Evolutionary conservation across 2,888 invertebrate genomes (phyloP).

Genomic region (Subacronicta megacephala): DNA sequence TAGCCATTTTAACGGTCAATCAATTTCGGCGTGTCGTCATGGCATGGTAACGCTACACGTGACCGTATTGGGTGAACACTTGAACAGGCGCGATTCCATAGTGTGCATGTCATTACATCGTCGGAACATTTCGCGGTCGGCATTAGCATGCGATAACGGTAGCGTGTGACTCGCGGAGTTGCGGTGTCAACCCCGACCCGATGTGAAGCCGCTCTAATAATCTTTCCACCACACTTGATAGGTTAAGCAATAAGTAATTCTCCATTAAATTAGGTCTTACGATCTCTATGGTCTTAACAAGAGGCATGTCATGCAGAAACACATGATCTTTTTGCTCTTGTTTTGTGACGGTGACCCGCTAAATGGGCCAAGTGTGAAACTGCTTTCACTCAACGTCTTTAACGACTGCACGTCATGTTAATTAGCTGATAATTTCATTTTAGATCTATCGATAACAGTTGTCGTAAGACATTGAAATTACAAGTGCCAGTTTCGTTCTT

Average conservation of each 20-base stretch:
- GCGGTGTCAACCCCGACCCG: conserved; percentile 57
- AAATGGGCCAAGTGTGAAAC: conserved; percentile 79
- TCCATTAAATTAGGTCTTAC: conserved; percentile 46
- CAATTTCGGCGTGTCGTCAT: conserved; percentile 50
- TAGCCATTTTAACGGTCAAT: conserved; percentile 54
- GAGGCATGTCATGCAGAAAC: conserved; percentile 70
- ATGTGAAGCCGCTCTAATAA: conserved; percentile 63
- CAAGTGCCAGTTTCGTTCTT: conserved; percentile 22
- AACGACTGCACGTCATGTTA: conserved; percentile 70
- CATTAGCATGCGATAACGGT: conserved; percentile 85
- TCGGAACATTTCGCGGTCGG: conserved; percentile 77
- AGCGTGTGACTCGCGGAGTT: conserved; percentile 56
- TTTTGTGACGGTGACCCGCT: conserved; percentile 46
- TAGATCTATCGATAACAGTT: conserved; percentile 54
- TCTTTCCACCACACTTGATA: conserved; percentile 54
- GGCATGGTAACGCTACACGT: conserved; percentile 55
- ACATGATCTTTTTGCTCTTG: conserved; percentile 64
- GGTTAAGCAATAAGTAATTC: conserved; percentile 21
- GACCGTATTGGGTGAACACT: conserved; percentile 55
- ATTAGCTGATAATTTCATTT: conserved; percentile 78
- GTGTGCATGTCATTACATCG: conserved; percentile 76
- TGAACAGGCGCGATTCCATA: conserved; percentile 62
- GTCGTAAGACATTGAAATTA: conserved; percentile 50
- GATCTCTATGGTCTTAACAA: conserved; percentile 60
- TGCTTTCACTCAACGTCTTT: conserved; percentile 83